Evolutionary conservation across 2,888 invertebrate species (phyloP), one percentile per base, ranked within the genome.

Genomic region (Lithophane leautieri): DNA sequence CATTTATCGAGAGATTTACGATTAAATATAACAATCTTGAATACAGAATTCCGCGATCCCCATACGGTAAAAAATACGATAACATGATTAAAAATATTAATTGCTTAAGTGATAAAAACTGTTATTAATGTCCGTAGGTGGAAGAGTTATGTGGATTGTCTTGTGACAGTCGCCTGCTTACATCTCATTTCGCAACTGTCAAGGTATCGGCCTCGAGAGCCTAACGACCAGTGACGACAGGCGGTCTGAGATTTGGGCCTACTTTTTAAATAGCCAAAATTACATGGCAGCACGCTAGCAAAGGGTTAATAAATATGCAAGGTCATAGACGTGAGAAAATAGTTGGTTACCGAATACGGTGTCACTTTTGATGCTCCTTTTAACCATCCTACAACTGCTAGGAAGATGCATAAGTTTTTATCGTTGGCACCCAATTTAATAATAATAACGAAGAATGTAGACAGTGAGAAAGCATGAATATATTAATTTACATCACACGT

Each of bases 141-240:
- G 66, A 83, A 76, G 74, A 74, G 63, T 76, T 74, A 84, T 78
- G 76, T 78, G 74, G 76, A 84, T 77, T 81, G 68, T 78, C 66
- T 78, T 68, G 63, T 82, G 70, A 86, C 79, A 83, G 77, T 77
- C 75, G 68, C 76, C 71, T 81, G 70, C 9, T 74, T 60, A 25
- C 74, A 54, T 79, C 76, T 69, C 58, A 63, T 87, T 81, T 83
- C 73, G 68, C 70, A 85, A 82, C 78, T 79, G 82, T 76, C 77
- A 85, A 81, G 83, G 84, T 70, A 70, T 50, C 19, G 76, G 72
- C 86, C 86, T 87, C 81, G 86, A 84, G 70, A 69, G 69, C 75
- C 75, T 73, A 74, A 75, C 79, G 62, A 75, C 73, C 54, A 62
- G 52, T 56, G 71, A 74, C 44, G 42, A 62, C 71, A 78, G 63